These are phyloP conservation scores for Podarcis cretensis DNA, from an alignment of 2,113 vertebrate genomes.

Conservation along the genomic window DNA sequence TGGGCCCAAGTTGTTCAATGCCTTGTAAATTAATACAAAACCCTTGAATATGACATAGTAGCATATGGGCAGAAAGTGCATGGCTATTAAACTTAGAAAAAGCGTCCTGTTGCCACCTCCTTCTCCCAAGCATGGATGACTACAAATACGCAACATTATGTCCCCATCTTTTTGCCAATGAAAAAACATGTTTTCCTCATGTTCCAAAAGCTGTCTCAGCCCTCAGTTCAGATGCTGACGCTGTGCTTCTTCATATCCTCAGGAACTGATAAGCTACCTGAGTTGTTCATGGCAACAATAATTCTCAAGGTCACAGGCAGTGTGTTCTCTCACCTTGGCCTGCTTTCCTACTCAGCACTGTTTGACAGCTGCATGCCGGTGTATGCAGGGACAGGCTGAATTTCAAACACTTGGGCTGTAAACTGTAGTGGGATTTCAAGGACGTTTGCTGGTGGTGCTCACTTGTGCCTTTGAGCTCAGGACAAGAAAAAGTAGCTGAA, in stretches of 20 bases:
- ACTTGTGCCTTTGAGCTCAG: not conserved
- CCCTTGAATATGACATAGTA: too few relatives aligned
- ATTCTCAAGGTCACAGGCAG: conserved; percentile 54
- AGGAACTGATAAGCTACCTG: conserved; percentile 27
- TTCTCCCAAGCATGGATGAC: too few relatives aligned
- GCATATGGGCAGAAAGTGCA: too few relatives aligned
- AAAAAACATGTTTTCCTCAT: conserved; percentile 14
- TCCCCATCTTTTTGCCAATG: not conserved
- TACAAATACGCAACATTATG: not conserved
- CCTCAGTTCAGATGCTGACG: conserved; percentile 9
- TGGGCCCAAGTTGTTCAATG: too few relatives aligned
- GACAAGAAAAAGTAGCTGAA: not conserved
- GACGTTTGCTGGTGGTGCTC: conserved; percentile 39
- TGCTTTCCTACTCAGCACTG: not conserved
- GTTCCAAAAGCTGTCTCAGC: conserved; percentile 29
- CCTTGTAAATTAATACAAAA: too few relatives aligned
- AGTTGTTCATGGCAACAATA: conserved; percentile 33
- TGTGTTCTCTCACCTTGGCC: conserved; percentile 46
- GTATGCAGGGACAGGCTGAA: conserved; percentile 13
- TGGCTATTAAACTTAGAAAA: too few relatives aligned
- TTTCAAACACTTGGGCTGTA: conserved; percentile 39
- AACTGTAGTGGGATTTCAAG: conserved; percentile 52
- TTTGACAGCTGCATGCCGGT: conserved; percentile 46
- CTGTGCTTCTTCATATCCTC: conserved; percentile 35
- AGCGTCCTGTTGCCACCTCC: too few relatives aligned